phyloP scores from a whole-genome alignment of 2,888 invertebrate species.

The Monochamus alternatus region DNA sequence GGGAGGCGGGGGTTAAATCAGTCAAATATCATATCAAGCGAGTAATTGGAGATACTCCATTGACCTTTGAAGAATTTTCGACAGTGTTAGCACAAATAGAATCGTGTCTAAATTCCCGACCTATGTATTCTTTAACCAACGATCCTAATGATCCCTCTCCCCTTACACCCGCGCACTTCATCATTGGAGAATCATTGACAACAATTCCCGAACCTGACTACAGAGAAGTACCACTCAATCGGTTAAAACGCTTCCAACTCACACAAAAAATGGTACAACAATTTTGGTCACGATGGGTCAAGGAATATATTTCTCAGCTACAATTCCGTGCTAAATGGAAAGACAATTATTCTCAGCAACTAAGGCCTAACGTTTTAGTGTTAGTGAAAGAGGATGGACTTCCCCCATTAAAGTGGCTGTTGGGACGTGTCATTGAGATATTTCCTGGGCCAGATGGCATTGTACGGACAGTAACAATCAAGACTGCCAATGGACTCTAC shows the following conservation, averaged over 20 bases:
- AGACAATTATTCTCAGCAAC: background rate
- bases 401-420: conserved; percentile 18
- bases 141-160: conserved; percentile 20
- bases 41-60: background rate
- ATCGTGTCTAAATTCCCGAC: conserved; percentile 28
- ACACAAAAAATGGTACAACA: conserved; percentile 13
- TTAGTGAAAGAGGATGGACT: conserved; percentile 21
- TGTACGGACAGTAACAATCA: background rate
- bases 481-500: background rate
- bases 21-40: background rate
- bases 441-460: conserved; percentile 5
- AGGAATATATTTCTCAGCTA: conserved; percentile 23
- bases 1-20: conserved; percentile 4
- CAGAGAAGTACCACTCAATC: background rate
- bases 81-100: conserved; percentile 16
- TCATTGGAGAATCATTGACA: conserved; percentile 7
- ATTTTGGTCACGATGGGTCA: conserved; percentile 5
- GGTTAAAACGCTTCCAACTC: background rate
- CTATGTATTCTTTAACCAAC: conserved; percentile 9
- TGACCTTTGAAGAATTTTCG: conserved; percentile 2
- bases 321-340: conserved; percentile 29
- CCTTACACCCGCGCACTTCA: conserved; percentile 21
- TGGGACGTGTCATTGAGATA: background rate
- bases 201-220: background rate
- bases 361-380: conserved; percentile 8